phyloP scores from a whole-genome alignment of 2,113 vertebrate genomes.

The Pimephales promelas region DNA sequence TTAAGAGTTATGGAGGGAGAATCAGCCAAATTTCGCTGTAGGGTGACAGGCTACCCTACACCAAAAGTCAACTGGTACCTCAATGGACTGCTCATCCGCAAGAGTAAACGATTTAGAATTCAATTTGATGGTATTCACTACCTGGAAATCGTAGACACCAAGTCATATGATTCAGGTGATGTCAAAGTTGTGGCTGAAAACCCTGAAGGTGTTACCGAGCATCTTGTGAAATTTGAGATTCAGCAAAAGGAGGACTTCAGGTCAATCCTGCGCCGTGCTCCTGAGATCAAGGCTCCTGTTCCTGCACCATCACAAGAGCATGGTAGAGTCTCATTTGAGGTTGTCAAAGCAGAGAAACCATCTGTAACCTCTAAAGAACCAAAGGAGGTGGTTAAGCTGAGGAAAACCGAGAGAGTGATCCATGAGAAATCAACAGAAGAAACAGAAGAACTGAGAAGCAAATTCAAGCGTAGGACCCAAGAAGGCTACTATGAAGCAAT shows the following conservation, averaged over 20 bases:
- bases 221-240: slow-evolving; percentile 92
- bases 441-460: slow-evolving; percentile 91
- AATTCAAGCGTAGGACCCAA: slow-evolving; percentile 97
- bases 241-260: slow-evolving; percentile 93
- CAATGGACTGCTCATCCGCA: slow-evolving; percentile 95
- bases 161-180: slow-evolving; percentile 92
- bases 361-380: slow-evolving; percentile 72
- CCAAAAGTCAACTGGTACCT: slow-evolving; percentile 99
- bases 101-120: slow-evolving; percentile 94
- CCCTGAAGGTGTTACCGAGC: slow-evolving; percentile 85
- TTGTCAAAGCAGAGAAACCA: slow-evolving; percentile 86
- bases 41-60: slow-evolving; percentile 92
- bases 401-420: slow-evolving; percentile 87
- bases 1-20: slow-evolving; percentile 87
- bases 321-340: slow-evolving; percentile 87
- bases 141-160: slow-evolving; percentile 91
- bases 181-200: slow-evolving; percentile 92
- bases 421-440: slow-evolving; percentile 91
- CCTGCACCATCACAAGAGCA: slow-evolving; percentile 73
- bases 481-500: slow-evolving; percentile 98
- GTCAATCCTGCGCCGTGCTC: slow-evolving; percentile 87
- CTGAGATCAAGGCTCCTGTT: slow-evolving; percentile 82
- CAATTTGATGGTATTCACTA: slow-evolving; percentile 97
- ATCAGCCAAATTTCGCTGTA: slow-evolving; percentile 89
- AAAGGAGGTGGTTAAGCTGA: slow-evolving; percentile 91